Evolutionary conservation across 2,797 vertebrate genomes (phyloP).

Genomic region (Karalla daura): DNA sequence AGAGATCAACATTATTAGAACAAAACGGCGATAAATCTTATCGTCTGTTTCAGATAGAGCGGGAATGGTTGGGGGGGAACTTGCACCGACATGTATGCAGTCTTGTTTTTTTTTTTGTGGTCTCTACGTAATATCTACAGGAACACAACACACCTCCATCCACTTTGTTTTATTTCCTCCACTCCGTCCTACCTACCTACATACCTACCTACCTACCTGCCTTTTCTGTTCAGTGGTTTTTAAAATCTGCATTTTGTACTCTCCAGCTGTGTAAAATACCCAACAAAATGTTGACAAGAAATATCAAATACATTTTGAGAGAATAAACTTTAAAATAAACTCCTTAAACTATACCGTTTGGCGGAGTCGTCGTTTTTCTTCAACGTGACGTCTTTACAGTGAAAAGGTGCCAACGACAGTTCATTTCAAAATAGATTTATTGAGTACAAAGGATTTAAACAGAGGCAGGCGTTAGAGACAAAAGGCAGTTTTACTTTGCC

Average conservation of each 20-base stretch:
- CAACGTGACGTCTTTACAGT: too few species aligned
- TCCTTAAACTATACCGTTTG: conserved; percentile 31
- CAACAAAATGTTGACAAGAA: conserved; percentile 60
- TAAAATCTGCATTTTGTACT: conserved; percentile 81
- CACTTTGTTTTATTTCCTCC: conserved; percentile 41
- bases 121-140: conserved; percentile 32
- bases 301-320: conserved; percentile 74
- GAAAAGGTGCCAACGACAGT: conserved; percentile 5
- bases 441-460: conserved; percentile 66
- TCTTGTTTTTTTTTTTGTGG: conserved; percentile 43
- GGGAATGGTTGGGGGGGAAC: conserved; percentile 33
- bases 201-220: too few species aligned
- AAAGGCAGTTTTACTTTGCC: conserved; percentile 38
- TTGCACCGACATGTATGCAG: conserved; percentile 25
- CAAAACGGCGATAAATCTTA: too few species aligned
- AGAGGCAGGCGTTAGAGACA: conserved; percentile 50
- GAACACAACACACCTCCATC: conserved; percentile 32
- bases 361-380: conserved; percentile 29
- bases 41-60: too few species aligned
- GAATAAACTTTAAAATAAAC: conserved; percentile 76
- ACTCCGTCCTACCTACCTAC: conserved; percentile 36
- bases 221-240: conserved; percentile 71
- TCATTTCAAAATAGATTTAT: conserved; percentile 69
- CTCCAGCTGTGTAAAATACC: conserved; percentile 73
- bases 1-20: too few species aligned